Evolutionary conservation across 2,113 vertebrate genomes (phyloP).

Genomic region (Channa argus): DNA sequence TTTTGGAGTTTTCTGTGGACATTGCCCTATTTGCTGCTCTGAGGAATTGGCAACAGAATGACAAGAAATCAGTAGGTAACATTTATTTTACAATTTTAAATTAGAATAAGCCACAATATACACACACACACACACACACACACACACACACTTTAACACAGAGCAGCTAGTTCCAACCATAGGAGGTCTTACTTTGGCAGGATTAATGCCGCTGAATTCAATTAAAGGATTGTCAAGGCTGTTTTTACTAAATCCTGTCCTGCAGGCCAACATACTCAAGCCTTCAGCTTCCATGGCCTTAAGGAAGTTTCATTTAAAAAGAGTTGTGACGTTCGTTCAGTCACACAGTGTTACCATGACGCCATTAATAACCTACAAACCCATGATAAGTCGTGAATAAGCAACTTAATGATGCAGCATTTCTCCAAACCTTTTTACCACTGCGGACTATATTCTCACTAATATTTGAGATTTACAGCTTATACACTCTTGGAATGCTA

Average conservation of each 20-base stretch:
- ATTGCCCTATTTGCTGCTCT: no score
- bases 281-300: conserved; percentile 7
- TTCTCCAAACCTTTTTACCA: neutral
- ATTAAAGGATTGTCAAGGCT: conserved; percentile 59
- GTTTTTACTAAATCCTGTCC: conserved; percentile 29
- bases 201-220: conserved; percentile 54
- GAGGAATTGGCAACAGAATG: no score
- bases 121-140: neutral
- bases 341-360: fast-evolving
- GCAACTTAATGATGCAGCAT: neutral
- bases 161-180: neutral
- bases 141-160: neutral
- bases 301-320: conserved; percentile 7
- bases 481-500: conserved; percentile 1
- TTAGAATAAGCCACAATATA: no score
- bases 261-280: conserved; percentile 10
- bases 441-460: neutral
- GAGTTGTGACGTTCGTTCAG: neutral
- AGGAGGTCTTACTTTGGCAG: conserved; percentile 33
- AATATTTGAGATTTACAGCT: conserved; percentile 8
- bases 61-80: no score
- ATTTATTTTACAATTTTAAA: no score
- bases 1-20: no score
- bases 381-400: neutral
- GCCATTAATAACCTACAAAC: neutral